Evolutionary conservation across 2,888 invertebrate genomes (phyloP).

Genomic region (Tanytarsus gracilentus): DNA sequence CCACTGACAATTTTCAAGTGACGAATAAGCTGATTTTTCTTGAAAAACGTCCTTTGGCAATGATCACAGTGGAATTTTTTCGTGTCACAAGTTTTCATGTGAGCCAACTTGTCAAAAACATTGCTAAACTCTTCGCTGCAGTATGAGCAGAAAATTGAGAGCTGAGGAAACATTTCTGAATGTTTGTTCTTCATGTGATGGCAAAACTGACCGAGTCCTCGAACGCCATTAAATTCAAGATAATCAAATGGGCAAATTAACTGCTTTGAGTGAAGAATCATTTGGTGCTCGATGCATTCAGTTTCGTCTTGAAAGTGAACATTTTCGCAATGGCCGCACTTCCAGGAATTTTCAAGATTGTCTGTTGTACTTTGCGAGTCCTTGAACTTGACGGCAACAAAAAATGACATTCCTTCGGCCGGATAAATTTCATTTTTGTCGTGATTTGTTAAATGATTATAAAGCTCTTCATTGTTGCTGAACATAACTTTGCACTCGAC

Average conservation of each 20-base stretch:
- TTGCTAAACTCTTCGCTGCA: neutral
- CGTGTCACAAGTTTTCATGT: slow-evolving; percentile 16
- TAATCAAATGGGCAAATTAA: slow-evolving; percentile 22
- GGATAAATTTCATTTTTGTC: neutral
- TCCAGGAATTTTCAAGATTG: neutral
- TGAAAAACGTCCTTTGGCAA: slow-evolving; percentile 11
- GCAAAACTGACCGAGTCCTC: slow-evolving; percentile 5
- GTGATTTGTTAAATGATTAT: neutral
- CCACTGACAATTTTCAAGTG: slow-evolving; percentile 16
- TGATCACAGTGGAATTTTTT: slow-evolving; percentile 17
- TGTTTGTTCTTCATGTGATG: slow-evolving; percentile 15
- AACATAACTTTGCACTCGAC: slow-evolving; percentile 14
- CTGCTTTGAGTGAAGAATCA: slow-evolving; percentile 15
- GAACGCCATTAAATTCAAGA: slow-evolving; percentile 12
- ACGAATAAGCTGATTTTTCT: slow-evolving; percentile 7
- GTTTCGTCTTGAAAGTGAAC: neutral
- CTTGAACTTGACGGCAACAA: neutral
- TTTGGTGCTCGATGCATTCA: slow-evolving; percentile 13
- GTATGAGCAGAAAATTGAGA: slow-evolving; percentile 9
- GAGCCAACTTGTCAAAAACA: slow-evolving; percentile 8
- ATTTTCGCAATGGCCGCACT: slow-evolving; percentile 15
- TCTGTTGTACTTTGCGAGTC: neutral
- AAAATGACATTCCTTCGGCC: slow-evolving; percentile 2
- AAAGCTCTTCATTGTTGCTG: slow-evolving; percentile 8
- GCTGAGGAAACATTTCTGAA: slow-evolving; percentile 18